These are phyloP conservation scores for Lordiphosa mommai DNA, from an alignment of 1,140 invertebrate genomes.

Conservation along the genomic window DNA sequence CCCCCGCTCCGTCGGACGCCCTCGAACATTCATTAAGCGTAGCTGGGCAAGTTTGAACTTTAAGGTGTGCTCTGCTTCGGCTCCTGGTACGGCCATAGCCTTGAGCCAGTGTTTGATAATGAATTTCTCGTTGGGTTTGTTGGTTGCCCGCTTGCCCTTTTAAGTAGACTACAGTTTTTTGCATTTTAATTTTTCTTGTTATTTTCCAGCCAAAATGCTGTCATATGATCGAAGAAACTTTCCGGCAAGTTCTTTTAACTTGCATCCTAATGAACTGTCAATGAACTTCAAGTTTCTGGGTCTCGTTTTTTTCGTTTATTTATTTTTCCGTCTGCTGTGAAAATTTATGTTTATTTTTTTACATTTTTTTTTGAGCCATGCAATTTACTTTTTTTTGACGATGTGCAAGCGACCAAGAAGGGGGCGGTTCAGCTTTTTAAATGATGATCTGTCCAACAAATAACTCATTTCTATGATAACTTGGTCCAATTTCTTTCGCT, in stretches of 20 bases:
- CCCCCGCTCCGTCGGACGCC: neutral
- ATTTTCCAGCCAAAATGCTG: constrained; percentile 2
- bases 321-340: constrained; percentile 17
- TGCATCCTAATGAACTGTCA: constrained; percentile 41
- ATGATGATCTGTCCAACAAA: constrained; percentile 41
- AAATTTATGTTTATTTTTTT: constrained; percentile 46
- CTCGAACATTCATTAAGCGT: constrained; percentile 39
- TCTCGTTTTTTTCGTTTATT: constrained; percentile 27
- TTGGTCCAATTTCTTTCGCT: constrained; percentile 37
- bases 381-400: constrained; percentile 45
- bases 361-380: constrained; percentile 21
- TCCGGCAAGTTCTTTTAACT: constrained; percentile 1
- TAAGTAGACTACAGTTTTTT: constrained; percentile 39
- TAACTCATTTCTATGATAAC: constrained; percentile 63
- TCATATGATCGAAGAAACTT: constrained; percentile 27
- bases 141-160: constrained; percentile 17
- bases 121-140: constrained; percentile 30
- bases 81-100: constrained; percentile 10
- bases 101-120: constrained; percentile 48
- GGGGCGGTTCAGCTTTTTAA: constrained; percentile 1
- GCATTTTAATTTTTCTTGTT: too few species aligned
- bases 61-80: constrained; percentile 26
- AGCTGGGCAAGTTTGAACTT: constrained; percentile 28
- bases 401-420: constrained; percentile 35
- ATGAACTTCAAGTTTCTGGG: constrained; percentile 35